These are phyloP conservation scores for Gastrophysa polygoni DNA, from an alignment of 2,888 invertebrate species.

Conservation along the genomic window DNA sequence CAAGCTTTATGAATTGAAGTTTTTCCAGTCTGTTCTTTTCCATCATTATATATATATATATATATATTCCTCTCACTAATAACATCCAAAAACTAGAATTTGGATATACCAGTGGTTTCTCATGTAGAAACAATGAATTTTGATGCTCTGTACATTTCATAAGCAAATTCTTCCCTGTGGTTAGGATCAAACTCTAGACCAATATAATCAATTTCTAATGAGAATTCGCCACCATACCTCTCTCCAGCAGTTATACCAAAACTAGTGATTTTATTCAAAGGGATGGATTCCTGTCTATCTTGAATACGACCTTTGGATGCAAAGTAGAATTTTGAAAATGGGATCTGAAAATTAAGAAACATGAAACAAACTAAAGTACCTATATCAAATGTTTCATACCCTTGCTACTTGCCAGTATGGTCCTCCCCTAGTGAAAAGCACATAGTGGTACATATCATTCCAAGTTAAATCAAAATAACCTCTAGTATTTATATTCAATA, in stretches of 20 bases:
- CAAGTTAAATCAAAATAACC: constrained; percentile 84
- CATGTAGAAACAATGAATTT: constrained; percentile 71
- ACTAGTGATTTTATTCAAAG: constrained; percentile 67
- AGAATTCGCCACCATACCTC: constrained; percentile 81
- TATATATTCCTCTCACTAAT: too few relatives aligned
- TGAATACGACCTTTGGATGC: constrained; percentile 84
- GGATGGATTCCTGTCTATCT: constrained; percentile 74
- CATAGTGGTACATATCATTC: constrained; percentile 87
- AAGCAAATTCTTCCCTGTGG: constrained; percentile 86
- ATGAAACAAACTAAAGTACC: neutral
- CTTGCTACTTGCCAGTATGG: constrained; percentile 97
- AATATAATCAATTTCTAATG: constrained; percentile 91
- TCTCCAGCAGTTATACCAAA: constrained; percentile 87
- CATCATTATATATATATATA: too few relatives aligned
- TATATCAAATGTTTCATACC: constrained; percentile 59
- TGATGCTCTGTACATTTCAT: constrained; percentile 85
- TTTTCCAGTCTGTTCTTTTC: too few relatives aligned
- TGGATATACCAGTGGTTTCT: too few relatives aligned
- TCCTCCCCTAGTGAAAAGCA: constrained; percentile 92
- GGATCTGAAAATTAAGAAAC: constrained; percentile 70
- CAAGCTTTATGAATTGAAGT: too few relatives aligned
- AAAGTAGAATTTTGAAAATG: constrained; percentile 90
- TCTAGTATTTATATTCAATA: constrained; percentile 77
- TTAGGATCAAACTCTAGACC: constrained; percentile 82
- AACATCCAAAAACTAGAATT: too few relatives aligned